phyloP scores from a whole-genome alignment of 2,113 vertebrate species.

The Laticauda colubrina region DNA sequence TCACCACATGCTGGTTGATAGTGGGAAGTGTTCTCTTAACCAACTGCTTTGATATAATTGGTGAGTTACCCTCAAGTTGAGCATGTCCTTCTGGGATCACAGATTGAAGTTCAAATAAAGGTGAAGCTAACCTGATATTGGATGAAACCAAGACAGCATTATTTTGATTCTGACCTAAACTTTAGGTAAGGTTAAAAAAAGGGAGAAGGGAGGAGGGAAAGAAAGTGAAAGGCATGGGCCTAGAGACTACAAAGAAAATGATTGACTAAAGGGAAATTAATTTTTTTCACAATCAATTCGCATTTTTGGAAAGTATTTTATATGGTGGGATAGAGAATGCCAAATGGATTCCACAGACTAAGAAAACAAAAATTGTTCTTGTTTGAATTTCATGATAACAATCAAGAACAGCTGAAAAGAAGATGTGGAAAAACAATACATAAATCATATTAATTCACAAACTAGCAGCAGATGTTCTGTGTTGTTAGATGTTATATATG shows the following conservation, averaged over 20 bases:
- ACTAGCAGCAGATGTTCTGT: neutral
- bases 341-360: neutral
- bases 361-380: neutral
- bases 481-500: neutral
- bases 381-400: slow-evolving; percentile 19
- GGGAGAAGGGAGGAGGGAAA: neutral
- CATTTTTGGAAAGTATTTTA: neutral
- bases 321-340: neutral
- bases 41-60: neutral
- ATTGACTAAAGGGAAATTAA: neutral
- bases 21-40: neutral
- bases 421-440: neutral
- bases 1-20: neutral
- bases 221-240: neutral
- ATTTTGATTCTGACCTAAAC: neutral
- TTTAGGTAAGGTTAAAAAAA: neutral
- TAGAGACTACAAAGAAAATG: neutral
- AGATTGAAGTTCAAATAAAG: neutral
- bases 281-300: neutral
- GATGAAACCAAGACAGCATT: neutral
- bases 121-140: neutral
- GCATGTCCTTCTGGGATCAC: neutral
- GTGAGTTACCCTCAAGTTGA: neutral
- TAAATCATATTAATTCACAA: slow-evolving; percentile 20
- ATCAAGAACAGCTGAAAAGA: slow-evolving; percentile 4